Evolutionary conservation across 30 jellyfish, hydroid and myxozoan genomes (phyloP).

Genomic region (Calvadosia cruxmelitensis): DNA sequence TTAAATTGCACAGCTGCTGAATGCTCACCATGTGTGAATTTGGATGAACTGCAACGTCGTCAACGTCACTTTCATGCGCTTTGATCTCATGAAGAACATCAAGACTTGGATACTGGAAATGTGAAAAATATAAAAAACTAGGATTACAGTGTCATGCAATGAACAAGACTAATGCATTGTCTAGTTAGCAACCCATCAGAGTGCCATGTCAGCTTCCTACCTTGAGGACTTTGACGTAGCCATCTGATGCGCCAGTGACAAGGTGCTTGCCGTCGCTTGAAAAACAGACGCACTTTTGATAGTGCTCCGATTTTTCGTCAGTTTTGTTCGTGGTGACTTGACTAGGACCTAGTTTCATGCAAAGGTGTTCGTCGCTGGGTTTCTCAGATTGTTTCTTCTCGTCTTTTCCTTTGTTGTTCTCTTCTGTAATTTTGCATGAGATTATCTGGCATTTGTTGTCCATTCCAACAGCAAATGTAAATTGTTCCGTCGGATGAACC

Average conservation of each 20-base stretch:
- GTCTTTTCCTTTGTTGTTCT: conserved; percentile 11
- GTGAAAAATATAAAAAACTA: neutral
- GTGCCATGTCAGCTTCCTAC: conserved; percentile 10
- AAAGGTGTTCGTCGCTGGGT: conserved; percentile 5
- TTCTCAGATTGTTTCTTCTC: conserved; percentile 6
- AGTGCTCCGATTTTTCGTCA: conserved; percentile 7
- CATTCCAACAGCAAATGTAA: conserved; percentile 64
- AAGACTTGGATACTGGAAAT: conserved; percentile 67
- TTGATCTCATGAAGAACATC: conserved; percentile 42
- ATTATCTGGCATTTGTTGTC: conserved; percentile 62
- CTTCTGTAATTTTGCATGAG: conserved; percentile 16
- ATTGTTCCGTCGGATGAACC: conserved; percentile 23
- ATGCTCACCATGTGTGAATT: conserved; percentile 47
- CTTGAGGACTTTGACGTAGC: conserved; percentile 43
- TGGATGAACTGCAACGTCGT: conserved; percentile 80
- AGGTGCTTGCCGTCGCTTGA: conserved; percentile 55
- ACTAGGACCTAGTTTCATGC: neutral
- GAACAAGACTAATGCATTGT: too few relatives aligned
- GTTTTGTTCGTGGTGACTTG: neutral
- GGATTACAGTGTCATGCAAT: neutral
- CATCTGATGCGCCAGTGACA: conserved; percentile 62
- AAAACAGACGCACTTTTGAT: conserved; percentile 68
- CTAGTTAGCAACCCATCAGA: neutral
- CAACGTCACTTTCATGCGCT: conserved; percentile 76
- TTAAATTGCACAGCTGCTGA: too few relatives aligned